A percentile compares a stretch with the other conserved stretches of the same genome.
Evolutionary conservation across 2,797 vertebrate species (phyloP).

Genomic region (Perodicticus potto): DNA sequence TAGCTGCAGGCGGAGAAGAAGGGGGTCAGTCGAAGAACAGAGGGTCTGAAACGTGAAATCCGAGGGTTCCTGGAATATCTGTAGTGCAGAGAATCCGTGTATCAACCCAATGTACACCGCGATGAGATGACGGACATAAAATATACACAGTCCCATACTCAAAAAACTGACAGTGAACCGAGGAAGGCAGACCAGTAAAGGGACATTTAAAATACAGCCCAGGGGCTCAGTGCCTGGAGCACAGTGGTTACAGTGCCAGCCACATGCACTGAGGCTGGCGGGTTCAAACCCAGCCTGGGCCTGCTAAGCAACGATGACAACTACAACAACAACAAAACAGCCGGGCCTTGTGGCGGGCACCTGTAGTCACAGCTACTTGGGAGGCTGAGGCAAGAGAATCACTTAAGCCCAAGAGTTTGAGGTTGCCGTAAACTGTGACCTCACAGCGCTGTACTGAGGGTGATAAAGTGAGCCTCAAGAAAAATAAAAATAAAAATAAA

Average conservation of each 20-base stretch:
- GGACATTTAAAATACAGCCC: neutral
- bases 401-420: too few relatives aligned
- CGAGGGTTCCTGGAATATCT: neutral
- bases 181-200: conserved; percentile 10
- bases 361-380: too few relatives aligned
- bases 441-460: too few relatives aligned
- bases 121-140: conserved; percentile 3
- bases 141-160: neutral
- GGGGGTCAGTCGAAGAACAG: neutral
- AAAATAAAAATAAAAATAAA: neutral
- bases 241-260: too few relatives aligned
- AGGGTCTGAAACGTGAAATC: neutral
- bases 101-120: neutral
- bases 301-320: too few relatives aligned
- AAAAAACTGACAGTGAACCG: conserved; percentile 29
- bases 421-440: too few relatives aligned
- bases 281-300: too few relatives aligned
- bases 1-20: neutral
- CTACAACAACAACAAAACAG: too few relatives aligned
- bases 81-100: neutral
- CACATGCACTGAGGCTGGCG: too few relatives aligned
- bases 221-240: neutral
- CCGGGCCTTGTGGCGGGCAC: too few relatives aligned
- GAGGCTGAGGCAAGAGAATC: too few relatives aligned
- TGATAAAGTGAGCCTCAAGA: too few relatives aligned